Conservation (phyloP, 2,113 vertebrate species). For the Pterocles burchelli region DNA sequence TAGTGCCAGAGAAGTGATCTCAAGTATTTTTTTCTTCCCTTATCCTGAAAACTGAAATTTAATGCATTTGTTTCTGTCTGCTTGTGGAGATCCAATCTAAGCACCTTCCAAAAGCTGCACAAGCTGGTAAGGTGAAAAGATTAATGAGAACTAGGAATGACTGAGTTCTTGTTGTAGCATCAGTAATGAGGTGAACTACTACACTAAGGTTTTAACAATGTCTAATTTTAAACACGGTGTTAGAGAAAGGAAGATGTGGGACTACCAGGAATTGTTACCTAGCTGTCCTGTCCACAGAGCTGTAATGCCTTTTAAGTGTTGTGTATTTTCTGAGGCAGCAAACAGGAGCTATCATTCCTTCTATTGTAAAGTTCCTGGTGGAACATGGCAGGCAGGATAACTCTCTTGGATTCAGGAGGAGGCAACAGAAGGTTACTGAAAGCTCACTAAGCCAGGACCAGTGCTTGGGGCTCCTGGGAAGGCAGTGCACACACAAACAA, state of each 20-base stretch:
- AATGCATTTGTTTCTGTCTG: not conserved
- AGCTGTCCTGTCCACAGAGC: not conserved
- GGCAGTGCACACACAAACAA: not conserved
- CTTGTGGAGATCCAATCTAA: not conserved
- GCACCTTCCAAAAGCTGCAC: not conserved
- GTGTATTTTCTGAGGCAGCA: not conserved
- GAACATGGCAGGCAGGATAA: not conserved
- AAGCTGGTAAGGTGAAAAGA: not conserved
- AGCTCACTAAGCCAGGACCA: not conserved
- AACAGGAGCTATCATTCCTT: not conserved
- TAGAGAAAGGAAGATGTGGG: not conserved
- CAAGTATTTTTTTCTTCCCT: not conserved
- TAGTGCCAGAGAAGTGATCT: not conserved
- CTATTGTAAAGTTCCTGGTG: not conserved
- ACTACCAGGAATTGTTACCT: not conserved
- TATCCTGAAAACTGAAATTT: not conserved
- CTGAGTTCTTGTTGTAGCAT: not conserved
- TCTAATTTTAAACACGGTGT: not conserved
- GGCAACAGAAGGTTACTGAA: not conserved
- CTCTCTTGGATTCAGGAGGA: not conserved
- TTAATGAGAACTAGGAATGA: not conserved
- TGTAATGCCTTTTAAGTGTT: not conserved
- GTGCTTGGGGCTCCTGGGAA: not conserved
- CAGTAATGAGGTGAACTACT: not conserved
- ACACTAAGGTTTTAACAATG: not conserved